Evolutionary conservation across 2,113 vertebrate species (phyloP), one percentile per base, ranked within the genome.

Genomic region (Oostethus manadensis): DNA sequence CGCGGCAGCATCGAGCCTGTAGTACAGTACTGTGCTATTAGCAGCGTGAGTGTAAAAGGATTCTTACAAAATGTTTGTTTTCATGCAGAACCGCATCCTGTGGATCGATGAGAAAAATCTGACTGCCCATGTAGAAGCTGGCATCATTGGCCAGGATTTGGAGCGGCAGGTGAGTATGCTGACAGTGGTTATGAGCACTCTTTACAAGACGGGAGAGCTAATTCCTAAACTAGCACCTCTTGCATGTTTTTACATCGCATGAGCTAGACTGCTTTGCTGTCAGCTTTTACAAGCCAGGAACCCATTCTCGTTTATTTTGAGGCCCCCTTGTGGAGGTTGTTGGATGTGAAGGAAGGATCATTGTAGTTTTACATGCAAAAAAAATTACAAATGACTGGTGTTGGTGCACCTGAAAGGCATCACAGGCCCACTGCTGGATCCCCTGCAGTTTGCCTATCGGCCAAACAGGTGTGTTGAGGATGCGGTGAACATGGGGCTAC

Each of bases 31-130:
- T 66, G 9, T 38, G n/a, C 33, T 66, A 46, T 57, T 21, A 56
- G 35, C 13, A 16, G 4, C 26, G 33, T 54, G 10, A n/a, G 2
- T 15, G 5, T 20, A 55, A 40, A 58, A 63, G 26, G 22, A 35
- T 72, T 21, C 21, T 54, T 23, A 51, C 40, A 43, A 6, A 60
- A 55, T 64, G 45, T 63, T 66, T 49, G 58, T 62, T 43, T 68
- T 22, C 33, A 50, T 71, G 82, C 86, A 99, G 97, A 98, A 94
- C 81, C 93, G 91, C 66, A 97, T 99, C 81, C 88, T 98, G 44
- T 99, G 97, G 97, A 90, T 99, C 71, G 97, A 99, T 78, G 96
- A 99, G 87, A 97, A 93, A 74, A 98, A 99, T 77, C 84, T 99
- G 79, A 98, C 94, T 16, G 94, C 92, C 67, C 95, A 92, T 56